These are phyloP conservation scores for Portunus trituberculatus DNA, from an alignment of 1,140 invertebrate species.

Conservation along the genomic window DNA sequence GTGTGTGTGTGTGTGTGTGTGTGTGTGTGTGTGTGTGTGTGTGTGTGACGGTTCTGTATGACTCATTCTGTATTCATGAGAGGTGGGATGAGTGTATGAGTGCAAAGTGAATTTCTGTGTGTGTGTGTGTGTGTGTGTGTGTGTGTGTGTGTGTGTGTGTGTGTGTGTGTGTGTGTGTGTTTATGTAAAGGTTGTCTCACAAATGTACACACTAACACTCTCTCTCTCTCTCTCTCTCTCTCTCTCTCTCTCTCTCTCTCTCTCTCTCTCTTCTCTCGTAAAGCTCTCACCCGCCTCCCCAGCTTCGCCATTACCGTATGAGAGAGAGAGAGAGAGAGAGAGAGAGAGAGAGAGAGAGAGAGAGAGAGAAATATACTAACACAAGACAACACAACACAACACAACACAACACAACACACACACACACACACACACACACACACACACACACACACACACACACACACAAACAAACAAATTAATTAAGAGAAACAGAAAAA, in stretches of 20 bases:
- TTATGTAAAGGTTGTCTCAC: no score
- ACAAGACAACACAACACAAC: neutral
- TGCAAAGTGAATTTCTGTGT: neutral
- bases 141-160: no score
- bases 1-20: conserved; percentile 3
- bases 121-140: neutral
- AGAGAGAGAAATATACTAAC: neutral
- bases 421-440: neutral
- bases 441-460: neutral
- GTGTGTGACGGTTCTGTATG: neutral
- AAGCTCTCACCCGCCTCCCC: conserved; percentile 7
- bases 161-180: conserved; percentile 7
- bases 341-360: conserved; percentile 20
- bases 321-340: neutral
- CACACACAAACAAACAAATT: neutral
- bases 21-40: conserved; percentile 12
- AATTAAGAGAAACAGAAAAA: neutral
- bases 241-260: conserved; percentile 3
- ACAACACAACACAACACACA: neutral
- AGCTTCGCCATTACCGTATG: neutral
- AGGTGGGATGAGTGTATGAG: neutral
- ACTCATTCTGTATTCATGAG: no score
- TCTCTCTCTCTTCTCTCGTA: conserved; percentile 21
- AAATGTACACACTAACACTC: neutral
- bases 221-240: neutral